phyloP scores from a whole-genome alignment of 1,140 invertebrate species.

The Drosophila setifemur region DNA sequence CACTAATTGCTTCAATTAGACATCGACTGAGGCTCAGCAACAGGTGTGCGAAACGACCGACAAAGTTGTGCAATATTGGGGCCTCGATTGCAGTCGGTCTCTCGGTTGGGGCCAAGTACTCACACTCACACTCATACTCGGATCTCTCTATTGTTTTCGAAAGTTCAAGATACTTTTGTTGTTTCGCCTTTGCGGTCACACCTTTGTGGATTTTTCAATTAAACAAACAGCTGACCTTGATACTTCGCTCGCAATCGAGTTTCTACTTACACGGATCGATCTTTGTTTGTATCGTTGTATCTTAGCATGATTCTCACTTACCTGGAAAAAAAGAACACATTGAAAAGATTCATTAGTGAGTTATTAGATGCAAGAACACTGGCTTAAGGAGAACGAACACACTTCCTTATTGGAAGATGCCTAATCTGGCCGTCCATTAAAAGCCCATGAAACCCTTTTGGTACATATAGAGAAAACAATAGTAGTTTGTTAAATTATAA shows the following conservation, averaged over 20 bases:
- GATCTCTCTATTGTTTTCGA: constrained; percentile 52
- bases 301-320: constrained; percentile 22
- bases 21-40: constrained; percentile 31
- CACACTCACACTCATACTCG: not conserved
- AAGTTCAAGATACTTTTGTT: constrained; percentile 56
- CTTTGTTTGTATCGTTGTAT: not conserved
- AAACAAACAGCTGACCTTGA: constrained; percentile 49
- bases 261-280: constrained; percentile 31
- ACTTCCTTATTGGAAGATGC: constrained; percentile 60
- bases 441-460: constrained; percentile 9
- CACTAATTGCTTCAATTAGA: constrained; percentile 75
- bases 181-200: constrained; percentile 49
- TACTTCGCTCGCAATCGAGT: constrained; percentile 19
- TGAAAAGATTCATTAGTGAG: constrained; percentile 56
- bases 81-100: constrained; percentile 24
- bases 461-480: not conserved
- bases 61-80: constrained; percentile 61
- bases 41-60: constrained; percentile 66
- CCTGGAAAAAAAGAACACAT: constrained; percentile 35
- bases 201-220: constrained; percentile 64
- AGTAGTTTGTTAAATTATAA: no score
- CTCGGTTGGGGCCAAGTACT: constrained; percentile 28
- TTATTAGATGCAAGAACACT: constrained; percentile 31
- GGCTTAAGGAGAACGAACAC: constrained; percentile 39
- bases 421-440: constrained; percentile 66